phyloP scores from a whole-genome alignment of 2,888 invertebrate genomes.

The Holacanthella duospinosa region DNA sequence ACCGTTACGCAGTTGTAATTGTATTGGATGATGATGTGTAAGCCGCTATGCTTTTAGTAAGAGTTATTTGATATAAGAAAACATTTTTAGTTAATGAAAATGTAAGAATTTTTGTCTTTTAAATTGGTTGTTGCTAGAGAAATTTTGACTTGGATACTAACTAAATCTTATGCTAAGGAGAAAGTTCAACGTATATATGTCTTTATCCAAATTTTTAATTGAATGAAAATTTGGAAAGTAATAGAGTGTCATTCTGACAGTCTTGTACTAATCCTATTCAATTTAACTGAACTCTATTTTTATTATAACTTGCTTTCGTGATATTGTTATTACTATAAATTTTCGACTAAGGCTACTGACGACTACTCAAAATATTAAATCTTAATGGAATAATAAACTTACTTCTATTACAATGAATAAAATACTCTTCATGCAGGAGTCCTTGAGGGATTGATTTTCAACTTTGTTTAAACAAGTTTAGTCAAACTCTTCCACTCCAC shows the following conservation, averaged over 20 bases:
- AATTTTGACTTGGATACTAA: too few species aligned
- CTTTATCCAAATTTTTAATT: neutral
- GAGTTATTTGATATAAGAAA: too few species aligned
- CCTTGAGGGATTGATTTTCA: too few species aligned
- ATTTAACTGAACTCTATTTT: neutral
- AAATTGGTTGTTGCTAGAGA: too few species aligned
- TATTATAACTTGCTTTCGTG: neutral
- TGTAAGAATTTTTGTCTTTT: neutral
- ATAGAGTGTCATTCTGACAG: too few species aligned
- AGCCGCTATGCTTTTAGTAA: neutral
- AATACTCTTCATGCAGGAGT: too few species aligned
- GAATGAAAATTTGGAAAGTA: neutral
- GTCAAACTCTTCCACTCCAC: too few species aligned
- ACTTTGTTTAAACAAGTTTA: too few species aligned
- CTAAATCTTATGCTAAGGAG: neutral
- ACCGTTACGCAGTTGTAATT: neutral
- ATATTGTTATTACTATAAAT: neutral
- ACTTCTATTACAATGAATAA: too few species aligned
- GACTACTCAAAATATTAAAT: too few species aligned
- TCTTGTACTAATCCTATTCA: neutral
- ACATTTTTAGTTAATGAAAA: neutral
- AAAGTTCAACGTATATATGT: neutral
- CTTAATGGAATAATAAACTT: too few species aligned
- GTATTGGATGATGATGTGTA: neutral
- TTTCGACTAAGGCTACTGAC: too few species aligned